Base-by-base conservation (phyloP, 2,888 invertebrate genomes). In the Amphipyra tragopoginis region DNA sequence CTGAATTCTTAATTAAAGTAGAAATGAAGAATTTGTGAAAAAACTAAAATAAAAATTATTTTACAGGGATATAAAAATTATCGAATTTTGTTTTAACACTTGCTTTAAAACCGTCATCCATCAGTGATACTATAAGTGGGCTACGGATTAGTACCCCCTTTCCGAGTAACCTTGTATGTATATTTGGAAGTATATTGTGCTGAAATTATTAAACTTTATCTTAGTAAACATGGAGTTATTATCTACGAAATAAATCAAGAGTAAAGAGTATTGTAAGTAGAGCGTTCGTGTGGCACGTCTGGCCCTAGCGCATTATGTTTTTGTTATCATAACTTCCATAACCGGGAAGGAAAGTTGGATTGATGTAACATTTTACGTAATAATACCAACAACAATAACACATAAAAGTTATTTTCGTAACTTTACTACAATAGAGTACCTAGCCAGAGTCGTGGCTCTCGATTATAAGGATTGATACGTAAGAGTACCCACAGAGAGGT, bases 361-460 rank as follows among this genome's bases (percentile, higher is more conserved):
- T 82, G 79, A 81, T 84, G 84, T 81, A 86, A 88, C 78, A 67
- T 77, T 78, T 88, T 86, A 86, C 78, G 84, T 84, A 87, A 86
- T 78, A 74, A 61, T 58, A 70, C 29, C 43, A 59, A 63, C 57
- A 76, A 77, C 73, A 77, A 80, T 75, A 77, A 73, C 65, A 72
- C 64, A 66, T 62, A 75, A 74, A 72, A 70, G 52, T 67, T 68
- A 65, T 78, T 84, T 77, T 80, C 77, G 82, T 76, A 80, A 76
- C 56, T 73, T 67, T 60, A 62, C 51, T 47, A 71, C 71, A 69
- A 68, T 54, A 40, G 60, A 56, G 49, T 65, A 51, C 21, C 52
- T 34, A 53, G 38, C n/a, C 10, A 21, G n/a, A 15, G 57, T 58
- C 59, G 63, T 69, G 72, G n/a, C 44, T 48, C 21, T 40, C 59